Evolutionary conservation across 2,888 invertebrate genomes (phyloP).

Genomic region (Campaea margaritaria): DNA sequence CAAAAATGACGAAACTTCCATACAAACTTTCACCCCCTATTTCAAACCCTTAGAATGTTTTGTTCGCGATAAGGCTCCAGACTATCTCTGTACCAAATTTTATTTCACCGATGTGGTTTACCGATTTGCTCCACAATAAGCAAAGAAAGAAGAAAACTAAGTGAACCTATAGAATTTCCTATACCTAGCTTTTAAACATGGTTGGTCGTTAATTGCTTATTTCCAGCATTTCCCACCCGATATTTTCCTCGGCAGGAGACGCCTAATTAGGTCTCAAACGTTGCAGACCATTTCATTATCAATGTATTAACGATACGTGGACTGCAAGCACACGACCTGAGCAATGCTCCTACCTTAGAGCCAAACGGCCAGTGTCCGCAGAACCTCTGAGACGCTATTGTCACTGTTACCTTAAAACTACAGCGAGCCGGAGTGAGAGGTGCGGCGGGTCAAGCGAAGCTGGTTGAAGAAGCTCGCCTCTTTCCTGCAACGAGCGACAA

Average conservation of each 20-base stretch:
- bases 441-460: slow-evolving; percentile 56
- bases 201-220: slow-evolving; percentile 5
- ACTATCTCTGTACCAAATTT: too few relatives aligned
- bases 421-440: slow-evolving; percentile 47
- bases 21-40: too few relatives aligned
- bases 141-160: neutral
- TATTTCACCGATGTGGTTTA: too few relatives aligned
- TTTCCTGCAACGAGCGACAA: slow-evolving; percentile 77
- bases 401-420: slow-evolving; percentile 42
- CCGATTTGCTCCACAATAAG: too few relatives aligned
- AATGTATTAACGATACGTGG: slow-evolving; percentile 78
- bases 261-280: slow-evolving; percentile 69
- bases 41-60: too few relatives aligned
- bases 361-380: slow-evolving; percentile 56
- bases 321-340: slow-evolving; percentile 73
- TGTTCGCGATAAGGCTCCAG: too few relatives aligned
- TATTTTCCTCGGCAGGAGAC: slow-evolving; percentile 34
- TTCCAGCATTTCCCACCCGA: slow-evolving; percentile 17
- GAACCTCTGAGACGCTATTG: slow-evolving; percentile 60
- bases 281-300: slow-evolving; percentile 73
- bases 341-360: slow-evolving; percentile 73
- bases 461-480: slow-evolving; percentile 67
- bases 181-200: neutral
- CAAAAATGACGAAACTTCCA: too few relatives aligned
- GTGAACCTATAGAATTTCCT: neutral